Evolutionary conservation across 2,113 vertebrate species (phyloP), one percentile per base, ranked within the genome.

Genomic region (Nanger granti): DNA sequence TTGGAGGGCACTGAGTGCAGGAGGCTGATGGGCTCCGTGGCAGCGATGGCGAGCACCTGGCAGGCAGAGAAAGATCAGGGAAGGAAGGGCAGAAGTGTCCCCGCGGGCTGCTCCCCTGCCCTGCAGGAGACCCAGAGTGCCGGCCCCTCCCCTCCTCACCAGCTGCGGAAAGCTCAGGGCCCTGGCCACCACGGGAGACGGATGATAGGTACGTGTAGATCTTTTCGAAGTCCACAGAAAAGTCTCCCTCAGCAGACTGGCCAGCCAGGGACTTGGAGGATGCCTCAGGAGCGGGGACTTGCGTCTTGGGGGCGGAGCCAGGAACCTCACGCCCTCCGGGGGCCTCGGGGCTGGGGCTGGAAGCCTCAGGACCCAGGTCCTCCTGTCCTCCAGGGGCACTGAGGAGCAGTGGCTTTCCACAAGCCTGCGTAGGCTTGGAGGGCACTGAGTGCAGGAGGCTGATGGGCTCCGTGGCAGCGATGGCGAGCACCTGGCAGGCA

Each of bases 141-240:
- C 26, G 5, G 7, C n/a, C 55, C n/a, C 2, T 52, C 20, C 55
- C 55, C 55, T 73, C 59, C 98, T 98, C 92, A 98, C 98, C 98
- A 49, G 91, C 97, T 20, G 97, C 93, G 0, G 98, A 98, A 73
- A 98, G 98, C 86, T 98, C 98, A 1, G 97, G 98, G 8, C 93
- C 91, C 3, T 26, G 86, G 73, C 80, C 80, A 17, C 97, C 92
- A 20, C 89, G 95, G 59, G 92, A 96, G 37, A 92, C 9, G 24
- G 91, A 97, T 0, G 98, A 98, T 20, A 98, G 92, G 59, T 98
- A 98, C 66, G 96, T 98, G 89, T 98, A 98, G 82, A 98, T 98
- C 64, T 98, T 98, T 88, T 98, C 98, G 18, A 98, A 98, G 90
- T 98, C 98, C 82, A 98, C 92, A 0, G n/a, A 5, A 1, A 98